Evolutionary conservation across 2,797 vertebrate genomes (phyloP), one percentile per base, ranked within the genome.

Genomic region (Neopelma chrysocephalum): DNA sequence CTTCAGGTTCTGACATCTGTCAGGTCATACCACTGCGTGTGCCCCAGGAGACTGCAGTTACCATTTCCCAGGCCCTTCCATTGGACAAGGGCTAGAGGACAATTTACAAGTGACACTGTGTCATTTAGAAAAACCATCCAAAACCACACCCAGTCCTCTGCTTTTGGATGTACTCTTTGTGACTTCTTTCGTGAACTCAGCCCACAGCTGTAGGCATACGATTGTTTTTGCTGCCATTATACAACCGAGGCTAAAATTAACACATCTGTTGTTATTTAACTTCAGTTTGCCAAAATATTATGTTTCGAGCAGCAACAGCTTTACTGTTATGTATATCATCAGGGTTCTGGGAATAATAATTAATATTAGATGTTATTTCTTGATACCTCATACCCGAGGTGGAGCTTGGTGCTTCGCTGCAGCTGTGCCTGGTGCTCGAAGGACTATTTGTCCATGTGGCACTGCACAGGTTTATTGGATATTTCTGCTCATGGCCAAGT

Each of bases 251-350:
- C 85, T 94, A 93, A 97, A 96, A 93, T 93, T 94, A 95, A 94
- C 84, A 80, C 94, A 90, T 90, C 91, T 96, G 93, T 94, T 96
- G 70, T 84, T 94, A 58, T 65, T 96, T 92, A 95, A 88, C 72
- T 94, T 88, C 23, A 32, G 13, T 91, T 95, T 45, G 73, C 77
- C 89, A 93, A 79, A 94, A 92, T 76, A 70, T 12, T 81, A 6
- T 72, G 73, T 91, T 96, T 93, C 6, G 8, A 94, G 90, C 66
- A 87, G 85, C 82, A 94, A 43, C 66, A 87, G 85, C 66, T 75
- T 84, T 72, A 26, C 66, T 82, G 80, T 79, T 87, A 20, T 1
- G 14, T 42, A 42, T 54, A 38, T 83, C 51, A 56, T 40, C 0
- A 0, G n/a, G 70, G 48, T 73, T 91, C 76, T 92, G 77, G 91